Evolutionary conservation across 2,797 vertebrate species (phyloP).

Genomic region (Dromococcyx pavoninus): DNA sequence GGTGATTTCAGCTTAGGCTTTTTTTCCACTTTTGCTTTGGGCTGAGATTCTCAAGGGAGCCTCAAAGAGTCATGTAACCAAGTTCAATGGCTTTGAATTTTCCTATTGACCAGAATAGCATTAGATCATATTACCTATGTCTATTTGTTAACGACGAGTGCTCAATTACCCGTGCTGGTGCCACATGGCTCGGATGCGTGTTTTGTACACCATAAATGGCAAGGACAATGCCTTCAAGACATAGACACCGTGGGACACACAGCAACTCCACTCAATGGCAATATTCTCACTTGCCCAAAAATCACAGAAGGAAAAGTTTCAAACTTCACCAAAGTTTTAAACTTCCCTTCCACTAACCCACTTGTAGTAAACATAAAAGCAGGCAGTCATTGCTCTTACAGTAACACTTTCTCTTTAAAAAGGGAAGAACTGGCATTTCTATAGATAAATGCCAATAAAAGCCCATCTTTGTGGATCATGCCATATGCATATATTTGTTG

Average conservation of each 20-base stretch:
- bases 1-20: not conserved
- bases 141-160: not conserved
- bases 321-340: not conserved
- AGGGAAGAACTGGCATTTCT: not conserved
- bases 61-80: not conserved
- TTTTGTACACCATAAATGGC: slow-evolving; percentile 51
- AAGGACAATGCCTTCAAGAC: slow-evolving; percentile 1
- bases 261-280: not conserved
- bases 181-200: not conserved
- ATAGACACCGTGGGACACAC: not conserved
- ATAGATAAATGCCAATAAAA: not conserved
- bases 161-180: not conserved
- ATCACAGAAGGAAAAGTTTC: not conserved
- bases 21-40: not conserved
- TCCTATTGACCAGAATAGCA: slow-evolving; percentile 66
- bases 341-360: not conserved
- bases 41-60: slow-evolving; percentile 34
- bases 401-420: not conserved
- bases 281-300: not conserved
- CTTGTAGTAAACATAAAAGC: not conserved
- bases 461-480: not conserved
- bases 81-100: slow-evolving; percentile 16
- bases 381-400: not conserved
- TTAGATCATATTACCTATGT: slow-evolving; percentile 40
- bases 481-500: not conserved